These are phyloP conservation scores for Empis stercorea DNA, from an alignment of 2,888 invertebrate species.

Conservation along the genomic window DNA sequence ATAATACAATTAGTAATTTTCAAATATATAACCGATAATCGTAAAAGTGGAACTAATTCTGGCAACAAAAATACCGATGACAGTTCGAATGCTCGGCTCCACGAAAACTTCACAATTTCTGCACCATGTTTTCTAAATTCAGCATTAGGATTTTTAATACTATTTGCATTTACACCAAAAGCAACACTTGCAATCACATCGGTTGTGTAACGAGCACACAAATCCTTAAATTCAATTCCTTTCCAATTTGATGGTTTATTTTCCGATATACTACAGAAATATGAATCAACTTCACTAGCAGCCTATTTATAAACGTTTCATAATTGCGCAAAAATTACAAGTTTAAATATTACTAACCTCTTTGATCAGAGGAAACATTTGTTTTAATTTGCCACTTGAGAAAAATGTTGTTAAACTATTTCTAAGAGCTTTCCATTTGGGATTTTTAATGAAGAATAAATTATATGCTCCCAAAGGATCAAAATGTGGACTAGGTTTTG, in stretches of 20 bases:
- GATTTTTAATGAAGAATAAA: slow-evolving; percentile 37
- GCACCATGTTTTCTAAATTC: slow-evolving; percentile 35
- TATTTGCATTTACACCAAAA: slow-evolving; percentile 37
- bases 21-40: too few species aligned
- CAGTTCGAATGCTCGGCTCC: slow-evolving; percentile 30
- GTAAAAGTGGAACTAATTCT: slow-evolving; percentile 24
- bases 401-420: slow-evolving; percentile 38
- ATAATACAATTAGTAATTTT: too few species aligned
- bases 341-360: slow-evolving; percentile 20
- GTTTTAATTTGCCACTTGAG: slow-evolving; percentile 30
- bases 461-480: slow-evolving; percentile 37
- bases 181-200: slow-evolving; percentile 38
- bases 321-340: background rate
- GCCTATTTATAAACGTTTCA: background rate
- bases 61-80: slow-evolving; percentile 36
- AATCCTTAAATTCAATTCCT: slow-evolving; percentile 25
- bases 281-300: background rate
- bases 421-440: slow-evolving; percentile 37
- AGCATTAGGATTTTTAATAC: slow-evolving; percentile 30
- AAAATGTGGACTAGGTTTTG: slow-evolving; percentile 18
- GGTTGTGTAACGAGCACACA: slow-evolving; percentile 31
- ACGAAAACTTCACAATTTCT: slow-evolving; percentile 29
- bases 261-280: background rate
- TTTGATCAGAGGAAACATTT: slow-evolving; percentile 31
- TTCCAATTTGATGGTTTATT: background rate